Conservation (phyloP, 1,140 invertebrate species). For the Melanaphis sacchari region DNA sequence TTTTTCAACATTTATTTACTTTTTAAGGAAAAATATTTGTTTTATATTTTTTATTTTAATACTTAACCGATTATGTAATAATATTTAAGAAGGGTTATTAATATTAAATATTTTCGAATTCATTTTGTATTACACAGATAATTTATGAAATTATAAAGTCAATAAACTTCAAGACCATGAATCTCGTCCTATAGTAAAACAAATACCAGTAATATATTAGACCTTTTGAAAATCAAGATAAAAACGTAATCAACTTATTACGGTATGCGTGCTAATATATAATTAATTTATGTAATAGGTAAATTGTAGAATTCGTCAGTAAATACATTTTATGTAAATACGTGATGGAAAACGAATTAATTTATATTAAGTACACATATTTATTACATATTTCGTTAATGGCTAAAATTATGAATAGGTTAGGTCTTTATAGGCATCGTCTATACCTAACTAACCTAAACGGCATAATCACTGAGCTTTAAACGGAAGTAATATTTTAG, state of each 20-base stretch:
- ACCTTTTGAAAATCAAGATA: neutral
- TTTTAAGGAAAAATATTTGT: neutral
- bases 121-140: neutral
- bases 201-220: neutral
- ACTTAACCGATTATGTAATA: neutral
- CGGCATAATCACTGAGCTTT: neutral
- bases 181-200: neutral
- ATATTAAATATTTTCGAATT: neutral
- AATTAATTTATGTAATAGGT: neutral
- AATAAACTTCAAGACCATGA: neutral
- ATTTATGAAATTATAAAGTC: neutral
- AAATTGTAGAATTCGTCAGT: neutral
- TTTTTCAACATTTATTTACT: neutral
- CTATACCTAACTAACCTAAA: neutral
- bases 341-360: neutral
- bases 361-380: neutral
- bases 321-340: neutral
- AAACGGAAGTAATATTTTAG: constrained; percentile 2
- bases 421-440: neutral
- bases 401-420: neutral
- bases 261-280: neutral
- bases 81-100: neutral
- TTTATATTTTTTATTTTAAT: neutral
- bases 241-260: neutral
- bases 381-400: neutral